Conservation (phyloP, 2,113 vertebrate species). For the Tachuris rubrigastra region DNA sequence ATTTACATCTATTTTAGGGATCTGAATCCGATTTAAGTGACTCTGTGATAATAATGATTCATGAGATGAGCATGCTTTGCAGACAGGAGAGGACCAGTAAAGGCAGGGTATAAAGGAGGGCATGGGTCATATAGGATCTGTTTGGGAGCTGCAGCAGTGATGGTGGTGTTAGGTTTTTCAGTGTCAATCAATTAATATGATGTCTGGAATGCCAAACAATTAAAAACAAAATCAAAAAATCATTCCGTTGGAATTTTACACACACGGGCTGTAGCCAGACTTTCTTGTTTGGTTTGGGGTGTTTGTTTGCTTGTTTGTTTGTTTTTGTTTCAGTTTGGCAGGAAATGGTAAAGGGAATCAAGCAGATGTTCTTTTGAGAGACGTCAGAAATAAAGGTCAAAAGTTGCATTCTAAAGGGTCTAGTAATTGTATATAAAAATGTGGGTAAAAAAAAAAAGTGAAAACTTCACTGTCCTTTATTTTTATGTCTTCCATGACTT, state of each 20-base stretch:
- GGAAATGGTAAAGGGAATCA: neutral
- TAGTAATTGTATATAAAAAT: neutral
- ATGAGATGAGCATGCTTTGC: neutral
- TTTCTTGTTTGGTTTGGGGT: neutral
- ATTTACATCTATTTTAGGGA: constrained; percentile 48
- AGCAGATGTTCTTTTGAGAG: neutral
- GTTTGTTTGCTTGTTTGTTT: neutral
- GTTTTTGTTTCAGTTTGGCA: neutral
- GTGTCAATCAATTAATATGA: neutral
- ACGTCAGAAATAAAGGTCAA: neutral
- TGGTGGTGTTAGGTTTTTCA: neutral
- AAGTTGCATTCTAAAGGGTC: neutral
- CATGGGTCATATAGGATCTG: neutral
- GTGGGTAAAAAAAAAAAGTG: neutral
- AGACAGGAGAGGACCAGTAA: neutral
- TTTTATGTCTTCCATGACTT: neutral
- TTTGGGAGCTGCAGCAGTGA: neutral
- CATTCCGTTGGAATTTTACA: neutral
- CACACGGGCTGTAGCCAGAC: neutral
- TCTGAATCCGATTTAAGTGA: constrained; percentile 33
- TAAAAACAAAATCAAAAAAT: neutral
- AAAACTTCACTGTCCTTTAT: neutral
- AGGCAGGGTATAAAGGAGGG: neutral
- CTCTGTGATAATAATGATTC: constrained; percentile 17
- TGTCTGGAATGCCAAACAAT: neutral